A percentile compares a stretch with the other conserved stretches of the same genome.
These are phyloP conservation scores for Metalampra italica DNA, from an alignment of 2,888 invertebrate genomes.

Conservation along the genomic window DNA sequence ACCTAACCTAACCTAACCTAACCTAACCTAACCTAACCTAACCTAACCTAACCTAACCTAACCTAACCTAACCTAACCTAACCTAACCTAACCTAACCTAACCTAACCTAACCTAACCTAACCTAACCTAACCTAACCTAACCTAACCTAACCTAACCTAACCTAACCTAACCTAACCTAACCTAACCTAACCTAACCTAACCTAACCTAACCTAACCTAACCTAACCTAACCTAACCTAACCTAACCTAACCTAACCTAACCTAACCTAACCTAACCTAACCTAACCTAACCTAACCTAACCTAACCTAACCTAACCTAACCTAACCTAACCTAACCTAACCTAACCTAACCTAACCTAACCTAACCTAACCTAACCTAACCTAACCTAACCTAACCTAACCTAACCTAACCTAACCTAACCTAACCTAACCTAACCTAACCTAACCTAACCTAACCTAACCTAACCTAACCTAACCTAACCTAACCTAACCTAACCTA, in stretches of 20 bases:
- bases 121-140: constrained; percentile 12
- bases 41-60: constrained; percentile 8
- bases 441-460: constrained; percentile 11
- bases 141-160: constrained; percentile 13
- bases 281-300: constrained; percentile 9
- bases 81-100: constrained; percentile 2
- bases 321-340: constrained; percentile 11
- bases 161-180: constrained; percentile 12
- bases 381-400: constrained; percentile 11
- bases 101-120: constrained; percentile 9
- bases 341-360: constrained; percentile 11
- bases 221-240: constrained; percentile 12
- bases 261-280: constrained; percentile 8
- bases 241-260: constrained; percentile 12
- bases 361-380: constrained; percentile 9
- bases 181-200: constrained; percentile 13
- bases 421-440: constrained; percentile 11
- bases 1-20: constrained; percentile 8
- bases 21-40: constrained; percentile 8
- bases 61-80: constrained; percentile 8
- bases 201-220: constrained; percentile 11
- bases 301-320: constrained; percentile 8
- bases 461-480: constrained; percentile 6
- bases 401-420: constrained; percentile 11
- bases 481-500: constrained; percentile 6